Conservation (phyloP, 1,140 invertebrate species). For the Neodiprion lecontei region DNA sequence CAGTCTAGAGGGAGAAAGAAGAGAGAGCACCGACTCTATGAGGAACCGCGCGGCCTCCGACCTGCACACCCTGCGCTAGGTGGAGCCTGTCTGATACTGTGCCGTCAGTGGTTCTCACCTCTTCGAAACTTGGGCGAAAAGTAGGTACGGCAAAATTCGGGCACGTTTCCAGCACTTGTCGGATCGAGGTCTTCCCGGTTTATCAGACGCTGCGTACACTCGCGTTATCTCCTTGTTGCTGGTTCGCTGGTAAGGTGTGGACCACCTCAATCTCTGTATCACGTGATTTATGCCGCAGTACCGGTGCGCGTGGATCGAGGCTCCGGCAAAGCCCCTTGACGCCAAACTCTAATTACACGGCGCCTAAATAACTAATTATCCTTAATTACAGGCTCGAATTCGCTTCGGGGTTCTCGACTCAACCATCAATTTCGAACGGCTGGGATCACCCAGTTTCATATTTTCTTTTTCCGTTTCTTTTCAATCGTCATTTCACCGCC, state of each 20-base stretch:
- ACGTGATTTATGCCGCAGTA: not conserved
- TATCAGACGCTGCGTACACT: not conserved
- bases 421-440: not conserved
- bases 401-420: not conserved
- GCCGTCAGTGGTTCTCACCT: conserved; percentile 48
- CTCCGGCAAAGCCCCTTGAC: not conserved
- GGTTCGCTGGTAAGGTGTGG: no score
- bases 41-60: conserved; percentile 60
- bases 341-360: conserved; percentile 6
- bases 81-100: conserved; percentile 58
- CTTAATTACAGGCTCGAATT: conserved; percentile 14
- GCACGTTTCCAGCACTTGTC: no score
- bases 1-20: conserved; percentile 35
- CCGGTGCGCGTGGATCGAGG: no score
- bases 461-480: no score
- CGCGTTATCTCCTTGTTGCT: no score
- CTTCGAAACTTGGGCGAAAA: not conserved
- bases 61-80: conserved; percentile 59
- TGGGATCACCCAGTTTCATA: not conserved
- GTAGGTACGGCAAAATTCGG: not conserved
- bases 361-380: conserved; percentile 14
- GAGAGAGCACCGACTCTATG: conserved; percentile 57
- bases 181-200: not conserved
- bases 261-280: not conserved
- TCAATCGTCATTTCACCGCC: no score